Evolutionary conservation across 2,888 invertebrate genomes (phyloP), one percentile per base, ranked within the genome.

Genomic region (Chymomyza procnemis): DNA sequence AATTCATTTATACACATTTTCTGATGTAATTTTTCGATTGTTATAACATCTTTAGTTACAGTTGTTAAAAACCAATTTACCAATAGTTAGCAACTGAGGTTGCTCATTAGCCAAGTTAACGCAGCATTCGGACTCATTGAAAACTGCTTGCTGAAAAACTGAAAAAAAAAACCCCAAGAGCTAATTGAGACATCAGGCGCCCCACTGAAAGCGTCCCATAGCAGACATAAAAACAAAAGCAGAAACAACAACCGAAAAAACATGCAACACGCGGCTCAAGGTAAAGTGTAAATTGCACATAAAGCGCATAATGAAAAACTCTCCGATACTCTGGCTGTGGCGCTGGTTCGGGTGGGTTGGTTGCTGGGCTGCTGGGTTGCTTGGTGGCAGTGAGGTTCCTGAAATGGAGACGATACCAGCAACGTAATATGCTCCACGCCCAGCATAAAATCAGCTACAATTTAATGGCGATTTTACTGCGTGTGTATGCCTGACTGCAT

Each of bases 381-480:
- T n/a, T n/a, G n/a, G n/a, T n/a, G n/a, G n/a, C 26, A 26, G 26
- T 26, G 6, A 12, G 6, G 34, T 41, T 41, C 34, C 12, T 41
- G 34, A 41, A 41, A 41, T 2, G 34, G 9, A 41, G 12, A 41
- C 4, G 30, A 3, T 12, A 41, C 34, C 12, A 41, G 34, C 9
- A 1, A 4, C 16, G 50, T 19, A 50, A n/a, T n/a, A 19, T 16
- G 50, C 50, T 18, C 26, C 56, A 56, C 56, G 56, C 56, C 56
- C 56, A 56, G 14, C 56, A 56, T 56, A 56, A 85, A 82, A 82
- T 82, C 85, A 82, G 81, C 85, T 83, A 82, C 81, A 85, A 82
- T 82, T 82, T 85, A 85, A 82, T 82, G 74, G 83, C 81, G 78
- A 83, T 82, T 82, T 82, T 82, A 82, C 83, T 78, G 74, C 83